These are phyloP conservation scores for Anhinga rufa DNA, from an alignment of 2,113 vertebrate species.

Conservation along the genomic window DNA sequence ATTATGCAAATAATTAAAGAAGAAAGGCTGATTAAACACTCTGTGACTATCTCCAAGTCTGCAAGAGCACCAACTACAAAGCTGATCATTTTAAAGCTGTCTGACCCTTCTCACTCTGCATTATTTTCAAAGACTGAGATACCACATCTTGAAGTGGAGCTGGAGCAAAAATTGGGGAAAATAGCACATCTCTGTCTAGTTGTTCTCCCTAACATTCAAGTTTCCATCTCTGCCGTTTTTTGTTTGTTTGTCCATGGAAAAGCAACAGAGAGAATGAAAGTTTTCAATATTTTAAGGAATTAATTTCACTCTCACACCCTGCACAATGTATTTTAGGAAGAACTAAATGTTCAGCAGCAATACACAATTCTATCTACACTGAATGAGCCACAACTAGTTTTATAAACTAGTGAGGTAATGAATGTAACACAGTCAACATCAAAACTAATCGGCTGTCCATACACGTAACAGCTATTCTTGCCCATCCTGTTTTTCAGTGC, in stretches of 20 bases:
- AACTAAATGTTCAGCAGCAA: background rate
- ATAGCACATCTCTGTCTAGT: background rate
- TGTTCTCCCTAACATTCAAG: background rate
- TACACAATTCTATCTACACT: background rate
- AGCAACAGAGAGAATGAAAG: background rate
- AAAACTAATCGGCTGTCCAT: background rate
- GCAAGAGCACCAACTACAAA: background rate
- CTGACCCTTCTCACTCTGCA: background rate
- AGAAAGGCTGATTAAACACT: background rate
- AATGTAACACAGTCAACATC: background rate
- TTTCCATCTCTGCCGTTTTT: background rate
- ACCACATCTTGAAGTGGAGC: background rate
- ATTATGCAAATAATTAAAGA: background rate
- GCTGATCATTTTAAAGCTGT: background rate
- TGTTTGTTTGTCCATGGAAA: background rate
- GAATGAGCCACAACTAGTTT: background rate
- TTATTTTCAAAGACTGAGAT: background rate
- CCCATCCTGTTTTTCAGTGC: background rate
- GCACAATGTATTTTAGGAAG: background rate
- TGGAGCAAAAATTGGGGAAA: background rate
- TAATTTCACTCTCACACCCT: rapidly evolving
- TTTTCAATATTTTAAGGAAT: background rate
- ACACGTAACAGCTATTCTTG: background rate
- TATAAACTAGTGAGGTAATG: background rate
- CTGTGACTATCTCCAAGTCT: background rate